A percentile compares a stretch with the other conserved stretches of the same genome.
Conservation (phyloP, 2,888 invertebrate genomes). For the Himalopsyche anomala region DNA sequence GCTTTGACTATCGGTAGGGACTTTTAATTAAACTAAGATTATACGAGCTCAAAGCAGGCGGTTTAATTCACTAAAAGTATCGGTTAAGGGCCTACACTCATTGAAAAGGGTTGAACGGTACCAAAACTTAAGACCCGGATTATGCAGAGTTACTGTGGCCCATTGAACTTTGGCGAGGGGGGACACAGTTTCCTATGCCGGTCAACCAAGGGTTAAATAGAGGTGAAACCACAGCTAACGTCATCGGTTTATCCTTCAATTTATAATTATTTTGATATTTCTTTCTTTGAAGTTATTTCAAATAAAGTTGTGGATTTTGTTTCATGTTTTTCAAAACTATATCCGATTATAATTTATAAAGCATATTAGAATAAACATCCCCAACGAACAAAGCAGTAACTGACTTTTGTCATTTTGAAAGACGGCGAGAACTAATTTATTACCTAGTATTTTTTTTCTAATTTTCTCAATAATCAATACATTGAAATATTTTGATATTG, state of each 20-base stretch:
- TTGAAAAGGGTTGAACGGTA: constrained; percentile 26
- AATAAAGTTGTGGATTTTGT: no score
- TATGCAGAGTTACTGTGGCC: constrained; percentile 17
- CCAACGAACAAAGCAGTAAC: no score
- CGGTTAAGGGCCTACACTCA: constrained; percentile 34
- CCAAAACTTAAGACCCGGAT: constrained; percentile 26
- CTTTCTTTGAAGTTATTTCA: no score
- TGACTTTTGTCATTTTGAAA: no score
- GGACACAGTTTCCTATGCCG: background rate
- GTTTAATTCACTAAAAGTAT: constrained; percentile 21
- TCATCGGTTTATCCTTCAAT: background rate
- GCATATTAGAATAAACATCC: no score
- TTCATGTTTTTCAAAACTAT: no score
- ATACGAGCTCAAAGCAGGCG: background rate
- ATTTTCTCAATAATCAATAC: no score
- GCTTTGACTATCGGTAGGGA: background rate
- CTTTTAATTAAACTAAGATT: constrained; percentile 26
- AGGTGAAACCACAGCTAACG: constrained; percentile 5
- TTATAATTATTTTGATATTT: no score
- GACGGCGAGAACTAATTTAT: no score
- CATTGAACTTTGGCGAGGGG: constrained; percentile 17
- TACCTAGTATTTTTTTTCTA: no score
- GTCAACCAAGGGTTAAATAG: constrained; percentile 31
- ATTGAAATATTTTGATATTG: no score
- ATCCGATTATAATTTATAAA: no score